phyloP scores from a whole-genome alignment of 2,888 invertebrate species.

The Cataglyphis cursor region DNA sequence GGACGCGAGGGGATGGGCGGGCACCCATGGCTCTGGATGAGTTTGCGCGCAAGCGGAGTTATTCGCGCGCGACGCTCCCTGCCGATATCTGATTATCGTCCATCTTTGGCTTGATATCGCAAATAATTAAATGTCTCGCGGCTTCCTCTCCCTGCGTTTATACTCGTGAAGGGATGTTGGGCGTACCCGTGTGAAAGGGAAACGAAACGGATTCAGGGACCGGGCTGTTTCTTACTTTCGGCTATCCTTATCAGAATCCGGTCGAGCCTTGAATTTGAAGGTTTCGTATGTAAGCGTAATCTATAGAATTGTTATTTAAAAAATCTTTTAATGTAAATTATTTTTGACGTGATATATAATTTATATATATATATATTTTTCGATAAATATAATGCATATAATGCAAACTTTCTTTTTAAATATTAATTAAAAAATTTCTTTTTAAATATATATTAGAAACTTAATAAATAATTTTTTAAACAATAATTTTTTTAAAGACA shows the following conservation, averaged over 20 bases:
- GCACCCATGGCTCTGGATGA: slow-evolving; percentile 62
- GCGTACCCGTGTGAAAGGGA: slow-evolving; percentile 31
- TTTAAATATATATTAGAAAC: not conserved
- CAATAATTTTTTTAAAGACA: not conserved
- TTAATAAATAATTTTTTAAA: not conserved
- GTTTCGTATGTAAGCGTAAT: not conserved
- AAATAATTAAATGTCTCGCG: slow-evolving; percentile 83
- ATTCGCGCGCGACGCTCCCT: slow-evolving; percentile 79
- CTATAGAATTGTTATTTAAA: not conserved
- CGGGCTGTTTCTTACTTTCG: slow-evolving; percentile 8
- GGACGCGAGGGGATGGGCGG: slow-evolving; percentile 56
- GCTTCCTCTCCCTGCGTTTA: slow-evolving; percentile 30
- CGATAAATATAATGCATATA: not conserved
- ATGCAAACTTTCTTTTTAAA: not conserved
- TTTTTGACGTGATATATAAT: not conserved
- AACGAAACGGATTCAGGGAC: not conserved
- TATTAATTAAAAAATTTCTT: too few species aligned
- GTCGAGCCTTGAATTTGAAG: not conserved
- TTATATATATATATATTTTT: not conserved
- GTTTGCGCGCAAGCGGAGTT: slow-evolving; percentile 70
- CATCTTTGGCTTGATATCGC: slow-evolving; percentile 82
- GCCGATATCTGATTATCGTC: slow-evolving; percentile 85
- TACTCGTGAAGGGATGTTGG: slow-evolving; percentile 47
- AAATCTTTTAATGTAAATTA: not conserved
- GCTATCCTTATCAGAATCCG: not conserved